Evolutionary conservation across 2,888 invertebrate species (phyloP), one percentile per base, ranked within the genome.

Genomic region (Spisula solida): DNA sequence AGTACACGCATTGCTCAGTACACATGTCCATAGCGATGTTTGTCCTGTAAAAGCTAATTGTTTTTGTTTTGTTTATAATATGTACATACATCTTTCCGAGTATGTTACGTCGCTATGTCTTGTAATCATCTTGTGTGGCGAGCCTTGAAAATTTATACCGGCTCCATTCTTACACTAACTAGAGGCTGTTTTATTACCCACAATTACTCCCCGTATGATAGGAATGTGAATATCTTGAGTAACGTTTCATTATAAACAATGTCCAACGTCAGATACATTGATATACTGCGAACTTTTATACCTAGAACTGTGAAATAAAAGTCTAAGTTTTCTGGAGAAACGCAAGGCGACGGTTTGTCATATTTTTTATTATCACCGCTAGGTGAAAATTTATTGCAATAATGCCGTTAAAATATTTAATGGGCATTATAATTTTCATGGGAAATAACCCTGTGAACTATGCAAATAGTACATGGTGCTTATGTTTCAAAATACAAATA

Each of bases 201-300:
- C 85, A 86, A 89, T 89, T 89, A 86, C 83, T 47, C 20, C 31
- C 12, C 18, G 83, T 83, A 89, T 86, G 89, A 31, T 18, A 51
- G 56, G 89, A 89, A 89, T 89, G 89, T 86, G n/a, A 80, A 81
- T 20, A 83, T 86, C 81, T 75, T 70, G 29, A 18, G 81, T 78
- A 55, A 55, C 41, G 47, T 82, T 81, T 85, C 83, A 81, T 60
- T 83, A 60, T 51, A 47, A 55, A 82, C 81, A 79, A 82, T 56
- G 41, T 25, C 41, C 82, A 82, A 86, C 48, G 86, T 66, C 86
- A 86, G 86, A 31, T 66, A 14, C 8, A 47, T 79, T 60, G 82
- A 87, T 87, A 60, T 87, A 87, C 47, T 51, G 29, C 25, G n/a
- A 75, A 51, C 47, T 31, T 48, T 34, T 75, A 75, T 34, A 5